A percentile compares a stretch with the other conserved stretches of the same genome.
phyloP scores from a whole-genome alignment of 2,797 vertebrate genomes.

The Periparus ater region DNA sequence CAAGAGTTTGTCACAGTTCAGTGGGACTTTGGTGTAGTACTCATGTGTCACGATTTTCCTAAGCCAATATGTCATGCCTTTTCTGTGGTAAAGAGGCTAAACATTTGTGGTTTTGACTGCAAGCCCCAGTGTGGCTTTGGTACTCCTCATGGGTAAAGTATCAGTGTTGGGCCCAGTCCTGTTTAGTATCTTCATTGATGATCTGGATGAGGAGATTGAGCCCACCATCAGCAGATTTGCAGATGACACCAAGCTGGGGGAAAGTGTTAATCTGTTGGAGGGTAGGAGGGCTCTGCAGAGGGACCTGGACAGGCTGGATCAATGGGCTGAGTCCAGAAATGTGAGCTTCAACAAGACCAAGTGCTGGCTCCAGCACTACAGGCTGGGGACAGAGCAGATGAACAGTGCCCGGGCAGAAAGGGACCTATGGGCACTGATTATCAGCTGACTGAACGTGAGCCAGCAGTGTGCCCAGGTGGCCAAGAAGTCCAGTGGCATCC shows the following conservation, averaged over 20 bases:
- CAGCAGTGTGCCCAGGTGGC: not conserved
- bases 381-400: not conserved
- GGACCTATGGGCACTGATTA: too few relatives aligned
- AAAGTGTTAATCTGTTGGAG: not conserved
- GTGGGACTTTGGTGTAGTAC: not conserved
- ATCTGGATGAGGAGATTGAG: not conserved
- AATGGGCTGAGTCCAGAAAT: fast-evolving
- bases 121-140: not conserved
- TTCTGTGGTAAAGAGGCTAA: not conserved
- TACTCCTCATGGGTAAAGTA: not conserved
- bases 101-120: not conserved
- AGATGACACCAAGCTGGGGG: not conserved
- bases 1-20: not conserved
- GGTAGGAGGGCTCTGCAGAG: not conserved
- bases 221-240: not conserved
- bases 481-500: not conserved
- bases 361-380: fast-evolving
- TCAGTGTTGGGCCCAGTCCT: not conserved
- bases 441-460: not conserved
- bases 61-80: not conserved
- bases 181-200: not conserved
- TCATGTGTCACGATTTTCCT: not conserved
- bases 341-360: not conserved
- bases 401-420: fast-evolving
- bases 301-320: not conserved